Conservation (phyloP, 2,113 vertebrate species). For the Anoura caudifer region DNA sequence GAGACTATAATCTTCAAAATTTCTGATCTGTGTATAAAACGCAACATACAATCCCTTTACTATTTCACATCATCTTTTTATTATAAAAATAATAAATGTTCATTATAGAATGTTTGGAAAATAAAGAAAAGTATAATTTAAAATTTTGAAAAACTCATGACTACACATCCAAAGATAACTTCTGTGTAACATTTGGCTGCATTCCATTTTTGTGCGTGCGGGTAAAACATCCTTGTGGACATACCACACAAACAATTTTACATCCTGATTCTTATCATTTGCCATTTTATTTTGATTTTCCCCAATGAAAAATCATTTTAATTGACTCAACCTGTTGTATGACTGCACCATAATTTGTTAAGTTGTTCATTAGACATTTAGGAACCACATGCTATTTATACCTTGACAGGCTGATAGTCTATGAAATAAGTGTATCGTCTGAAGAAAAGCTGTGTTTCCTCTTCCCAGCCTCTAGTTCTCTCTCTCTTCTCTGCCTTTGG, state of each 20-base stretch:
- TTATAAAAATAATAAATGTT: neutral
- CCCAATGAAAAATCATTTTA: neutral
- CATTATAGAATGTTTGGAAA: neutral
- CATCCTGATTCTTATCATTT: neutral
- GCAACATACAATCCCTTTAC: neutral
- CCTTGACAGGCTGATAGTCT: neutral
- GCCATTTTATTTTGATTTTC: neutral
- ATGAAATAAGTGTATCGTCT: neutral
- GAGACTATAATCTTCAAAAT: slow-evolving; percentile 21
- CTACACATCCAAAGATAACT: neutral
- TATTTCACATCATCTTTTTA: neutral
- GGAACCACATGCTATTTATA: neutral
- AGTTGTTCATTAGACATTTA: slow-evolving; percentile 20
- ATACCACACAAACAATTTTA: neutral
- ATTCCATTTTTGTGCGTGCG: neutral
- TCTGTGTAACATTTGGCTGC: neutral
- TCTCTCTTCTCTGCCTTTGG: neutral
- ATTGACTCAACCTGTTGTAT: neutral
- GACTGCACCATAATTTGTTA: neutral
- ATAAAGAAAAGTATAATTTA: neutral
- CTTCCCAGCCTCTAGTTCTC: neutral
- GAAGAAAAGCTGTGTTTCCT: neutral
- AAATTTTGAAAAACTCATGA: neutral
- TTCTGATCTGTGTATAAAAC: neutral
- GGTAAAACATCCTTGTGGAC: neutral